Evolutionary conservation across 2,113 vertebrate species (phyloP).

Genomic region (Amblyopsis rosae): DNA sequence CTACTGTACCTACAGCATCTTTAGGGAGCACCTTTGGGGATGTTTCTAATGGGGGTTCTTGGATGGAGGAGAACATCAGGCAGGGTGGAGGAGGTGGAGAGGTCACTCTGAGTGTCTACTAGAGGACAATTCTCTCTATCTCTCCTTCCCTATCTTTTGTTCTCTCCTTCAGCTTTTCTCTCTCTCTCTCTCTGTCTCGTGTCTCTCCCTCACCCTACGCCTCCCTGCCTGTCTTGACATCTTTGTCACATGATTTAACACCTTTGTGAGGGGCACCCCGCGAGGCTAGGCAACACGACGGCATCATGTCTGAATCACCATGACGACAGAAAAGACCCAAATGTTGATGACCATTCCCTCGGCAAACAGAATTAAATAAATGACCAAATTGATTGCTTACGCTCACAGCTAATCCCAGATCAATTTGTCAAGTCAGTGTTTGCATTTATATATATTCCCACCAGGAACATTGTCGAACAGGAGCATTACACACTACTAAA

Average conservation of each 20-base stretch:
- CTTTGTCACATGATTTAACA: neutral
- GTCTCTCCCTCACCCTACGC: neutral
- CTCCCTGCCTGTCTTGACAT: neutral
- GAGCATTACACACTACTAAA: too few species aligned
- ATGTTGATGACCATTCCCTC: constrained; percentile 42
- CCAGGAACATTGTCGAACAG: too few species aligned
- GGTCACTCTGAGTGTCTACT: too few species aligned
- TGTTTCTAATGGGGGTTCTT: too few species aligned
- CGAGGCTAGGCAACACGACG: constrained; percentile 23
- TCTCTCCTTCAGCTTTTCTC: neutral
- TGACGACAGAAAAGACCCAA: constrained; percentile 24
- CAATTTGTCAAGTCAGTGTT: neutral
- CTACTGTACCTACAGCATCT: too few species aligned
- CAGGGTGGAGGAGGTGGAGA: too few species aligned
- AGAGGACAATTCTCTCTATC: too few species aligned
- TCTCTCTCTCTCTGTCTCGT: constrained; percentile 4
- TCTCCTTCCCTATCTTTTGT: neutral
- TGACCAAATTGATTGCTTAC: constrained; percentile 9
- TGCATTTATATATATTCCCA: too few species aligned
- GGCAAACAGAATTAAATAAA: constrained; percentile 24
- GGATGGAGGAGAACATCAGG: too few species aligned
- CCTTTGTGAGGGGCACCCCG: constrained; percentile 29
- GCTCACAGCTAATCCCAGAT: constrained; percentile 8
- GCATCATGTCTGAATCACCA: constrained; percentile 49
- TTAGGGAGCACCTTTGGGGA: too few species aligned